Base-by-base conservation (phyloP, 2,888 invertebrate genomes). In the Ctena decussata region DNA sequence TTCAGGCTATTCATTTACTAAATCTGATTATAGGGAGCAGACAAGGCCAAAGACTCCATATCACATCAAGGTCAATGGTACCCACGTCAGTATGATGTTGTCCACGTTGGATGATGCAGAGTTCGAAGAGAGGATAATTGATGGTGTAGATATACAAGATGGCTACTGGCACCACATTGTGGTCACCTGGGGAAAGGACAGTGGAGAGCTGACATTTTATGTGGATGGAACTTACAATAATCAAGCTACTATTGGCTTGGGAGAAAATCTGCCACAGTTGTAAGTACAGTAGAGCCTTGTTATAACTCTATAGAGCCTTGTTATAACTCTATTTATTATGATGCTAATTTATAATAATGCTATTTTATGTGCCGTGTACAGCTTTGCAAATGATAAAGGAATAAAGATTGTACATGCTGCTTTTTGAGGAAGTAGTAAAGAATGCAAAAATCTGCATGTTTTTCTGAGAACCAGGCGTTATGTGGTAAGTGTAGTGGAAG, bases 101-200 rank as follows among this genome's bases (percentile, higher is more conserved):
- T n/a, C 18, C 18, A 27, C 70, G 1, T 72, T 75, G 5, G 37
- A 46, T 30, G 27, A 30, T 27, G 35, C 5, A 30, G 1, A 32
- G 49, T 30, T n/a, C 41, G 41, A 44, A 12, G 57, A 76, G 24
- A 65, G 21, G 32, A 8, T 60, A 11, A 44, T 46, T 27, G 71
- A 80, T 30, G 27, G 21, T 8, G n/a, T 27, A 6, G 53, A 80
- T n/a, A 79, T 93, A 8, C 79, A 75, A 21, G 91, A 93, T 74
- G 93, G 93, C 11, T 77, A 86, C 35, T 93, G 93, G 93, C 92
- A 93, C 77, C 92, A 92, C 60, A 49, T 93, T 8, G 86, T 82
- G 15, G 76, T 93, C 11, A 86, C 90, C 0, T 93, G 92, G 92
- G 89, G 84, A 27, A 83, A 46, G 2, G 15, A 12, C 0, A 78